These are phyloP conservation scores for Anastatus disparis DNA, from an alignment of 1,140 invertebrate genomes.

Conservation along the genomic window DNA sequence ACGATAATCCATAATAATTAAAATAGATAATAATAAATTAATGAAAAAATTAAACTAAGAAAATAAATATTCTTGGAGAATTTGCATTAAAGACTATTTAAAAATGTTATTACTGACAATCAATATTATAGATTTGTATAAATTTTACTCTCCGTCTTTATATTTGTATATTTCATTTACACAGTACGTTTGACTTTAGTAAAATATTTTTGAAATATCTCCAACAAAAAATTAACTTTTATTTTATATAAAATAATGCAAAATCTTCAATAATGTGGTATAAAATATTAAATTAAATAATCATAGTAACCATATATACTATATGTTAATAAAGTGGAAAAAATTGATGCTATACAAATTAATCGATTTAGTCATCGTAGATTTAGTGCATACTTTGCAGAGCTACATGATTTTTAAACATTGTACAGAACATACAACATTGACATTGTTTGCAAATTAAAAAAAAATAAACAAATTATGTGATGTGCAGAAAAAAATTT, in stretches of 20 bases:
- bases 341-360: conserved; percentile 7
- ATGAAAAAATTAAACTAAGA: too few relatives aligned
- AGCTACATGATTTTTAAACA: not conserved
- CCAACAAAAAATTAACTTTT: too few relatives aligned
- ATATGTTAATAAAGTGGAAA: conserved; percentile 14
- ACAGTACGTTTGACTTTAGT: too few relatives aligned
- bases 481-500: conserved; percentile 12
- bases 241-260: not conserved
- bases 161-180: too few relatives aligned
- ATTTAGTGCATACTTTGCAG: not conserved
- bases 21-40: too few relatives aligned
- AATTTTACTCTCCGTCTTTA: too few relatives aligned
- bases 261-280: conserved; percentile 1
- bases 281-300: conserved; percentile 1
- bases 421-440: conserved; percentile 12
- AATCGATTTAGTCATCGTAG: conserved; percentile 16
- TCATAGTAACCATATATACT: conserved; percentile 17
- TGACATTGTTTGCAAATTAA: not conserved
- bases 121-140: too few relatives aligned
- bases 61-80: conserved; percentile 26
- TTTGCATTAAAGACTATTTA: not conserved
- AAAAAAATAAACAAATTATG: conserved; percentile 2
- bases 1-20: too few relatives aligned
- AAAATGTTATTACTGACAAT: not conserved
- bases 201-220: too few relatives aligned